Evolutionary conservation across 2,113 vertebrate species (phyloP).

Genomic region (Ochotona princeps): DNA sequence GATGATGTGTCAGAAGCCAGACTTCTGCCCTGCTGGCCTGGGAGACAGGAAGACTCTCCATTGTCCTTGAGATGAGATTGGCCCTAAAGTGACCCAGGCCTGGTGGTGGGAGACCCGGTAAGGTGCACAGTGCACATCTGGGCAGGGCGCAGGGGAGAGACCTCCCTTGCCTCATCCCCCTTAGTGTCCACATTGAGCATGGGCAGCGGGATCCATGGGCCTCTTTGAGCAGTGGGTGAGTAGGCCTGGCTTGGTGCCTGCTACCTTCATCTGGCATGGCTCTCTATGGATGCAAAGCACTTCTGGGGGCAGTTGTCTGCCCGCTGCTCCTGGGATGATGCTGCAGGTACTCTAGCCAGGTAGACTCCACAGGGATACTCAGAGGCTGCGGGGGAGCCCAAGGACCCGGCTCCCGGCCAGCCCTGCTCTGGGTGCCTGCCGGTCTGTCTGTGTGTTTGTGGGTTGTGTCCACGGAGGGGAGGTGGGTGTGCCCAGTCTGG

Average conservation of each 20-base stretch:
- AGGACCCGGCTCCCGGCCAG: neutral
- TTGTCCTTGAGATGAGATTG: neutral
- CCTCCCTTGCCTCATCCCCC: neutral
- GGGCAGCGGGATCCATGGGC: neutral
- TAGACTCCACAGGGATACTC: neutral
- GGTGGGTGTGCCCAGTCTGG: neutral
- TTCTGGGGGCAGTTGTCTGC: neutral
- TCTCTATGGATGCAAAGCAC: neutral
- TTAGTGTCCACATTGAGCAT: neutral
- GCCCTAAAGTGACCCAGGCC: neutral
- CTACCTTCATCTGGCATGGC: neutral
- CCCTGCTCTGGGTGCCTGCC: neutral
- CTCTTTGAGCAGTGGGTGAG: neutral
- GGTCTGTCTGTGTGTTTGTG: constrained; percentile 52
- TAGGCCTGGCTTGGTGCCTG: neutral
- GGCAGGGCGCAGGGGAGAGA: neutral
- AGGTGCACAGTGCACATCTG: neutral
- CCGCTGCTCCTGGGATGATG: neutral
- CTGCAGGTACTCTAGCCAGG: neutral
- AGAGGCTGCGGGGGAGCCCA: neutral
- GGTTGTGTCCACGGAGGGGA: constrained; percentile 20
- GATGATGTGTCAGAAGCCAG: neutral
- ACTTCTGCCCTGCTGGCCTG: neutral
- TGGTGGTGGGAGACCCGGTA: neutral
- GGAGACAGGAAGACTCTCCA: neutral